These are phyloP conservation scores for Notiomystis cincta DNA, from an alignment of 2,113 vertebrate genomes.

Conservation along the genomic window DNA sequence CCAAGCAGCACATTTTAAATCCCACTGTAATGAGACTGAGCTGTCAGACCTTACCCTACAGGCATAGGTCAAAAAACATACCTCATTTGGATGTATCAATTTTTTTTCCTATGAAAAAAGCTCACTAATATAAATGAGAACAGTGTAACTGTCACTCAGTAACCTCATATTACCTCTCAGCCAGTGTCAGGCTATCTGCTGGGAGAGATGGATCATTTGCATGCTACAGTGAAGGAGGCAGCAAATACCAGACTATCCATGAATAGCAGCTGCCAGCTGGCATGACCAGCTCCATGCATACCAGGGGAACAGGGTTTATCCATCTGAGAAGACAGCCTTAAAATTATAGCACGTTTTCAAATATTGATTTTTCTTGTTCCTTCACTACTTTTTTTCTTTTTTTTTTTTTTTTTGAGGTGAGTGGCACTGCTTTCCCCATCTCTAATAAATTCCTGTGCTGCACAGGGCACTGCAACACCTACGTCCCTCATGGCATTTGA, in stretches of 20 bases:
- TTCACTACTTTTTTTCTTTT: neutral
- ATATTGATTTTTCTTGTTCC: neutral
- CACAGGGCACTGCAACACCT: neutral
- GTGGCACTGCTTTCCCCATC: neutral
- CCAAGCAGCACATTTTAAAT: neutral
- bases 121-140: neutral
- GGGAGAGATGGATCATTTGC: neutral
- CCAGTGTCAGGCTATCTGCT: neutral
- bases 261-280: neutral
- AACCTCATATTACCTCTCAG: accelerated
- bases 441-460: neutral
- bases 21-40: neutral
- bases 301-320: neutral
- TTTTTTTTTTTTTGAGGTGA: neutral
- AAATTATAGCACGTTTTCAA: neutral
- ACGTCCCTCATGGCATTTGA: neutral
- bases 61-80: neutral
- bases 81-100: neutral
- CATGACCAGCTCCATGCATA: neutral
- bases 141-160: neutral
- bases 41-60: neutral
- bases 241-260: neutral
- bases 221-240: neutral
- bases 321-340: neutral
- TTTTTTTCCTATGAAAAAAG: neutral